A percentile compares a stretch with the other conserved stretches of the same genome.
These are phyloP conservation scores for Ictalurus furcatus DNA, from an alignment of 2,113 vertebrate species.

Conservation along the genomic window DNA sequence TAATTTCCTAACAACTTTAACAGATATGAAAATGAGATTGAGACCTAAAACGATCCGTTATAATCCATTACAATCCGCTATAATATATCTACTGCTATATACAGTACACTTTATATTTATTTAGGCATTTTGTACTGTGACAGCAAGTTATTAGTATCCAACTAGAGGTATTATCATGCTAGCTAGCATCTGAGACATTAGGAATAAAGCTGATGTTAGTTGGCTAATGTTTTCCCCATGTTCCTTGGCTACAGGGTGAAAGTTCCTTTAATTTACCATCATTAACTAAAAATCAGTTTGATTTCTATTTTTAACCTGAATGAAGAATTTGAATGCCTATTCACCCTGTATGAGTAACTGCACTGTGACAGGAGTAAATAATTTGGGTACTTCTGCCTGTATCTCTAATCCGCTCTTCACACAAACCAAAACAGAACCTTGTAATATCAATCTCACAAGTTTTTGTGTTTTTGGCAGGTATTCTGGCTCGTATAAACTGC, in stretches of 20 bases:
- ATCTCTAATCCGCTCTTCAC: background rate
- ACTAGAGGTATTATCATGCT: background rate
- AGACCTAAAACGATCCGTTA: no score
- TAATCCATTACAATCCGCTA: no score
- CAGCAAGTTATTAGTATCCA: background rate
- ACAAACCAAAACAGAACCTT: background rate
- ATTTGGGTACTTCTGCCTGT: background rate
- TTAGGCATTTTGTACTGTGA: background rate
- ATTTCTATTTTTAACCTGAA: background rate
- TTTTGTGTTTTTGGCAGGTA: constrained; percentile 8
- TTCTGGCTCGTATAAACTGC: background rate
- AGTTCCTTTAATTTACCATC: background rate
- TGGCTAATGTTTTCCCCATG: background rate
- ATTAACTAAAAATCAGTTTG: background rate
- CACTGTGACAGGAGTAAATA: background rate
- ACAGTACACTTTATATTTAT: background rate
- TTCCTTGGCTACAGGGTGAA: background rate
- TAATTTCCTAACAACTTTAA: no score
- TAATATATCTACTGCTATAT: background rate
- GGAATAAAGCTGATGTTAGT: background rate
- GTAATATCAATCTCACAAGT: background rate
- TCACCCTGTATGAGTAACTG: background rate
- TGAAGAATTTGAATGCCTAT: background rate
- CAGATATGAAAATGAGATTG: no score
- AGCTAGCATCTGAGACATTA: background rate